These are phyloP conservation scores for Tenebrio molitor DNA, from an alignment of 1,140 invertebrate genomes.

Conservation along the genomic window DNA sequence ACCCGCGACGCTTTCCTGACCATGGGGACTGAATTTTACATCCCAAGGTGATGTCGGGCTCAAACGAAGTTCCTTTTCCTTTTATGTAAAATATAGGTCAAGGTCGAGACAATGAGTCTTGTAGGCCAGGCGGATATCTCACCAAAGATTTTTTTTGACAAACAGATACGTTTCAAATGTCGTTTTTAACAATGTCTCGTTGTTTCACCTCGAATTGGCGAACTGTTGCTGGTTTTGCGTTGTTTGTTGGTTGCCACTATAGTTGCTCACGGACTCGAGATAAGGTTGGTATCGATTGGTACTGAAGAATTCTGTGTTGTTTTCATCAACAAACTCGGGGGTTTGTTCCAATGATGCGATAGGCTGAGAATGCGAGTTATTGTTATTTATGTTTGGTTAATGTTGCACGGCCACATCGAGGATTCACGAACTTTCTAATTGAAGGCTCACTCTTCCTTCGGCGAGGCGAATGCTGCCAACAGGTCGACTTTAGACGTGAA, in stretches of 20 bases:
- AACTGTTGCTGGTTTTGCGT: too few species aligned
- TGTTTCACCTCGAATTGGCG: too few species aligned
- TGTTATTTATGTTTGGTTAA: constrained; percentile 1
- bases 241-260: not conserved
- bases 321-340: not conserved
- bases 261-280: not conserved
- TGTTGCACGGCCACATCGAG: not conserved
- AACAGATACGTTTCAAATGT: too few species aligned
- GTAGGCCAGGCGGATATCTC: not conserved
- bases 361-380: constrained; percentile 1
- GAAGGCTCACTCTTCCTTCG: not conserved
- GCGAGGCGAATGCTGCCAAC: not conserved
- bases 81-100: not conserved
- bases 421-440: constrained; percentile 24
- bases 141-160: too few species aligned
- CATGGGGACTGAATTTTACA: constrained; percentile 4
- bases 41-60: constrained; percentile 9
- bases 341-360: constrained; percentile 21
- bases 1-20: constrained; percentile 7
- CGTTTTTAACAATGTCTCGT: too few species aligned
- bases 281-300: not conserved
- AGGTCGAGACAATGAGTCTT: not conserved
- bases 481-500: not conserved
- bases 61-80: not conserved
- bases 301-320: constrained; percentile 8